These are phyloP conservation scores for Spialia ferax DNA, from an alignment of 2,888 invertebrate genomes.

Conservation along the genomic window DNA sequence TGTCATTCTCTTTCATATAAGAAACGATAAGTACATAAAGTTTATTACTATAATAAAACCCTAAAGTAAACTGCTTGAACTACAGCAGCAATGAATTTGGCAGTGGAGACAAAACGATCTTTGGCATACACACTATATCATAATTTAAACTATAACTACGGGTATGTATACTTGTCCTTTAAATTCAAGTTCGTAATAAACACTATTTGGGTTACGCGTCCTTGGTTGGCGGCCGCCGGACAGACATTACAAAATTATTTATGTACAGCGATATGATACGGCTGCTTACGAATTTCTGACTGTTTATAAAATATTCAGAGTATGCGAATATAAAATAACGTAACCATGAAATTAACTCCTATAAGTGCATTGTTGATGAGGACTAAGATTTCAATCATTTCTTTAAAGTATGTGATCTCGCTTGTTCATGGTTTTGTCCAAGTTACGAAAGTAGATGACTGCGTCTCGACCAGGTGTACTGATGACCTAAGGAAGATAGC, in stretches of 20 bases:
- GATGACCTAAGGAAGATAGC: too few relatives aligned
- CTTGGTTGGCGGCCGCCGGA: conserved; percentile 23
- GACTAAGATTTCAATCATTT: too few relatives aligned
- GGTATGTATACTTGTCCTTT: conserved; percentile 26
- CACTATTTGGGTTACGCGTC: conserved; percentile 29
- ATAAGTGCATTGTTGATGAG: too few relatives aligned
- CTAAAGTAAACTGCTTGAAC: background rate
- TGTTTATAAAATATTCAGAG: background rate
- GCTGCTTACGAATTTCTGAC: background rate
- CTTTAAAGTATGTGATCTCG: too few relatives aligned
- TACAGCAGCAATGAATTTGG: background rate
- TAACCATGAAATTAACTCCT: too few relatives aligned
- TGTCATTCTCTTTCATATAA: too few relatives aligned
- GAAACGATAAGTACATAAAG: too few relatives aligned
- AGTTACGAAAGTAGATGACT: too few relatives aligned
- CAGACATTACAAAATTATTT: conserved; percentile 20
- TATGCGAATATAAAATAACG: too few relatives aligned
- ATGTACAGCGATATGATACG: background rate
- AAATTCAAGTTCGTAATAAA: conserved; percentile 29
- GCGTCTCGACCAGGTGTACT: too few relatives aligned
- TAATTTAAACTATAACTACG: conserved; percentile 27
- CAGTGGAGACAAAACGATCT: background rate
- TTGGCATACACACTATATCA: conserved; percentile 18
- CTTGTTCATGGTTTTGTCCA: too few relatives aligned
- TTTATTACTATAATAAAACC: too few relatives aligned